Base-by-base conservation (phyloP, 2,888 invertebrate species). In the Scaptomyza tumidula region DNA sequence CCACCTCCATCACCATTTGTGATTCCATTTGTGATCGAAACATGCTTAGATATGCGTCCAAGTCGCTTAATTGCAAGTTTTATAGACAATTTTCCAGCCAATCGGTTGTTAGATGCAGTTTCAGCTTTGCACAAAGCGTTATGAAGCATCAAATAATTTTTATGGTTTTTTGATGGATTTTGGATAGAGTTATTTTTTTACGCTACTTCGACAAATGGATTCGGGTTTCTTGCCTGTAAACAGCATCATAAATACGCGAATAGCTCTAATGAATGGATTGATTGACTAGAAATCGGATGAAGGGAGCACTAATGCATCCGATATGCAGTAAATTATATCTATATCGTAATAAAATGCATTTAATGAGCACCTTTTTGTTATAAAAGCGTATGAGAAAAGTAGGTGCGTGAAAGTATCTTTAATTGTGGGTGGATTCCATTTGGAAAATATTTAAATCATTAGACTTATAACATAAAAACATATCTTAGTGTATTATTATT, bases 61-160 rank as follows among this genome's bases (percentile, higher is more conserved):
- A 78, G 67, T 68, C 84, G 84, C 86, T 83, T 83, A 83, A 83
- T 83, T 83, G 82, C 82, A 76, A 86, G 55, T 86, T 83, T 83
- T 86, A 83, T 83, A 80, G 86, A 83, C 84, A 81, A 77, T 73
- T 73, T 79, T 75, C 59, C 67, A 62, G 54, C 52, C 67, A 58
- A 60, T 75, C 65, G 54, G 29, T 43, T 50, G 61, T 61, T 64
- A 52, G 67, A 60, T 58, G 55, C 68, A 59, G 64, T 56, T 48
- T n/a, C 65, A 61, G 71, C 31, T 50, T 50, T 35, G 19, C 50
- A 24, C 60, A 37, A 52, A 69, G 59, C 72, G 55, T 68, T 52
- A 41, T 67, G 75, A 65, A 59, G 71, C 75, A 66, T 66, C 80
- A 73, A 68, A 66, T 44, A 14, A 65, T 74, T 70, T 66, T 73